These are phyloP conservation scores for Brachypalpus laphriformis DNA, from an alignment of 2,888 invertebrate species.

Conservation along the genomic window DNA sequence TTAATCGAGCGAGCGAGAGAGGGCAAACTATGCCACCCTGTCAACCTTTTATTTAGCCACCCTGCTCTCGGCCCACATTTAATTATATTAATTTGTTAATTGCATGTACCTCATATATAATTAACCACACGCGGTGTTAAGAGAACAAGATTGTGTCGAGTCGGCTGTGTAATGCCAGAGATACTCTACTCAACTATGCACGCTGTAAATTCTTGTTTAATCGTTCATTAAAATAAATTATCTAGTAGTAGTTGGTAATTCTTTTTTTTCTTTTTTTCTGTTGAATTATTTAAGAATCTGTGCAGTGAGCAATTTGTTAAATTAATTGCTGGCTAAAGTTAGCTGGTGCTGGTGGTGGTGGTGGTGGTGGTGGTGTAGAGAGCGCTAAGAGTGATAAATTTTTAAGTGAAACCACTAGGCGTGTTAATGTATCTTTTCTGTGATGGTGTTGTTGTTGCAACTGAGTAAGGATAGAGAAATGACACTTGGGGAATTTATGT, in stretches of 20 bases:
- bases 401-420: slow-evolving; percentile 57
- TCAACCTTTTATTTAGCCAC: slow-evolving; percentile 4
- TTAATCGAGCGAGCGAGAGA: slow-evolving; percentile 5
- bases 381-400: slow-evolving; percentile 59
- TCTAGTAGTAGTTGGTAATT: slow-evolving; percentile 56
- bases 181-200: slow-evolving; percentile 46
- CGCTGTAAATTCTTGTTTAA: slow-evolving; percentile 72
- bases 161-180: background rate
- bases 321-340: slow-evolving; percentile 61
- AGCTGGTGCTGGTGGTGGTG: slow-evolving; percentile 7
- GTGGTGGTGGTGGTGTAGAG: background rate
- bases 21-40: background rate
- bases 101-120: slow-evolving; percentile 61
- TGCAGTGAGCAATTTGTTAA: slow-evolving; percentile 71
- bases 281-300: slow-evolving; percentile 73
- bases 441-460: slow-evolving; percentile 16
- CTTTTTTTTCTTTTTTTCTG: slow-evolving; percentile 10
- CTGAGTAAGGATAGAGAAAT: slow-evolving; percentile 4
- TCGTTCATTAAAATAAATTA: slow-evolving; percentile 74
- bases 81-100: slow-evolving; percentile 73
- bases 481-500: slow-evolving; percentile 61
- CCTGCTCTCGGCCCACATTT: slow-evolving; percentile 12
- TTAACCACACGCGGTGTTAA: slow-evolving; percentile 68
- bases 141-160: slow-evolving; percentile 55
- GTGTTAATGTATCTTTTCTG: slow-evolving; percentile 53